Conservation (phyloP, 2,113 vertebrate genomes). For the Cheilinus undulatus region DNA sequence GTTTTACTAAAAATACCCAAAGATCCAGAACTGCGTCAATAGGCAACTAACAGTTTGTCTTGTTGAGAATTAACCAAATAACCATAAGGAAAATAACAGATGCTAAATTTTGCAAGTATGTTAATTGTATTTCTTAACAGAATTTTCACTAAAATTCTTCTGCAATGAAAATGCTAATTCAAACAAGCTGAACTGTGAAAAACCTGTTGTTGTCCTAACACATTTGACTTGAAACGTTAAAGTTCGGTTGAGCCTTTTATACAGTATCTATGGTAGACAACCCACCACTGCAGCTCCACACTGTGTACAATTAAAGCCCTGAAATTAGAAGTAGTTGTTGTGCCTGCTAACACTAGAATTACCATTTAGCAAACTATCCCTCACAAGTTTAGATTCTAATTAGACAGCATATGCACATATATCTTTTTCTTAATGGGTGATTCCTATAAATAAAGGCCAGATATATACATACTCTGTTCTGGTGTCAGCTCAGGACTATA, state of each 20-base stretch:
- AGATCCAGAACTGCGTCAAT: too few species aligned
- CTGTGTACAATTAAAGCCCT: slow-evolving; percentile 69
- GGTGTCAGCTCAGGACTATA: slow-evolving; percentile 77
- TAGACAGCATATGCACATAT: slow-evolving; percentile 71
- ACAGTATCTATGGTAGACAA: not conserved
- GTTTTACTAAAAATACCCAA: too few species aligned
- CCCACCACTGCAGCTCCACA: slow-evolving; percentile 36
- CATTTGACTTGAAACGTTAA: not conserved
- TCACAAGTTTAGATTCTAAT: slow-evolving; percentile 71
- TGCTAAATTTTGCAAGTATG: too few species aligned
- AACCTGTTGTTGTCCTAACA: too few species aligned
- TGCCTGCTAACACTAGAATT: slow-evolving; percentile 66
- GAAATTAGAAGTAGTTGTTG: slow-evolving; percentile 63
- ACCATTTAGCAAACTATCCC: slow-evolving; percentile 66
- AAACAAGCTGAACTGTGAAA: too few species aligned
- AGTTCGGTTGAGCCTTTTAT: not conserved
- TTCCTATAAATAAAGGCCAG: slow-evolving; percentile 77
- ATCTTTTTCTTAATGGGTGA: slow-evolving; percentile 75
- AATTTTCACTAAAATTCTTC: too few species aligned
- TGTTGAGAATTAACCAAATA: too few species aligned
- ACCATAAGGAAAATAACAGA: too few species aligned
- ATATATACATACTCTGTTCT: slow-evolving; percentile 67
- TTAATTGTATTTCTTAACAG: too few species aligned
- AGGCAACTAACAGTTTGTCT: too few species aligned
- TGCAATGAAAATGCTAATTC: too few species aligned